Conservation (phyloP, 2,797 vertebrate species). For the Steatocranus sp. region DNA sequence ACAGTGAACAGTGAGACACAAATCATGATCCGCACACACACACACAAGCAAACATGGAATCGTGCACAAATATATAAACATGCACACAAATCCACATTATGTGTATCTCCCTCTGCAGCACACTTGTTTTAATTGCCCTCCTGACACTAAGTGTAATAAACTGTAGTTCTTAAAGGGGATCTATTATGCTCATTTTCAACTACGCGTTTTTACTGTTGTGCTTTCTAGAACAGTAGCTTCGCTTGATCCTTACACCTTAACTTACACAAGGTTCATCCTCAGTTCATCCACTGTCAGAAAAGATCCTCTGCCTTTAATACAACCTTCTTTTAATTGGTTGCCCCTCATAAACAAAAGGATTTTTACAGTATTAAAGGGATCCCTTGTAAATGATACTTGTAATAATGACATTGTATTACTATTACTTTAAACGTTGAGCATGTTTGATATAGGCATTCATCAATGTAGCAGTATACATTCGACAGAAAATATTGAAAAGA, state of each 20-base stretch:
- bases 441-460: fast-evolving
- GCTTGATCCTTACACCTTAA: neutral
- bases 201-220: neutral
- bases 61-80: neutral
- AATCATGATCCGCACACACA: neutral
- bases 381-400: neutral
- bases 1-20: slow-evolving; percentile 7
- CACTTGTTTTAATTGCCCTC: slow-evolving; percentile 54
- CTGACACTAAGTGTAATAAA: slow-evolving; percentile 53
- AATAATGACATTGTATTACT: neutral
- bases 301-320: neutral
- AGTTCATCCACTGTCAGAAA: neutral
- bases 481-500: neutral
- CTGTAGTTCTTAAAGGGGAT: slow-evolving; percentile 16
- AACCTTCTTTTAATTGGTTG: neutral
- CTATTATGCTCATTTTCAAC: neutral
- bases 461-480: fast-evolving
- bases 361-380: neutral
- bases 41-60: neutral
- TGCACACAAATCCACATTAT: neutral
- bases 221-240: neutral
- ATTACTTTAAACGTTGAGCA: neutral
- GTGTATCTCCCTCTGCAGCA: slow-evolving; percentile 21
- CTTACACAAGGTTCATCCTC: neutral
- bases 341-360: neutral